Evolutionary conservation across 2,888 invertebrate species (phyloP).

Genomic region (Merodon equestris): DNA sequence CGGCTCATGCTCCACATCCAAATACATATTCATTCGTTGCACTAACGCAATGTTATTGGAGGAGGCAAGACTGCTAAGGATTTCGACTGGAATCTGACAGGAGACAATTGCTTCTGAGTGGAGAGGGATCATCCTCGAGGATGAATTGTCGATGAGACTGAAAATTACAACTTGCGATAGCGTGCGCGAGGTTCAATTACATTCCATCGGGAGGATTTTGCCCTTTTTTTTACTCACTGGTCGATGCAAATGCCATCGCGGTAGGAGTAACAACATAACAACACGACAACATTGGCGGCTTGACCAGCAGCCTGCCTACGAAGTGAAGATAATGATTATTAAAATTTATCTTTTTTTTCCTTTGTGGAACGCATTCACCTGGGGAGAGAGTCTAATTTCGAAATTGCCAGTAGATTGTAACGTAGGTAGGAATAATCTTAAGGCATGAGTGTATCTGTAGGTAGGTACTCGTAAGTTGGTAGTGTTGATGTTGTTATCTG

Average conservation of each 20-base stretch:
- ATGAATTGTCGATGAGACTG: constrained; percentile 52
- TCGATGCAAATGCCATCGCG: constrained; percentile 25
- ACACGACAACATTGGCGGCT: background rate
- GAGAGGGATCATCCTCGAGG: constrained; percentile 49
- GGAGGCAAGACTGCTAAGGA: constrained; percentile 42
- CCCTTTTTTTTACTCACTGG: constrained; percentile 12
- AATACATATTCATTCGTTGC: too few species aligned
- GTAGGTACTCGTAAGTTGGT: too few species aligned
- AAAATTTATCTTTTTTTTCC: constrained; percentile 47
- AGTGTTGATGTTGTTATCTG: too few species aligned
- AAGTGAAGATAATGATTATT: constrained; percentile 58
- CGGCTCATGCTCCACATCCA: constrained; percentile 43
- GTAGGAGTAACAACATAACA: background rate
- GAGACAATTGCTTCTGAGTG: constrained; percentile 51
- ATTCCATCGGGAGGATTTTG: constrained; percentile 25
- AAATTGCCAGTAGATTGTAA: constrained; percentile 34
- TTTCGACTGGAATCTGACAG: constrained; percentile 50
- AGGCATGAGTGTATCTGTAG: too few species aligned
- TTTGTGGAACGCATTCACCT: constrained; percentile 28
- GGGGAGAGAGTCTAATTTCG: constrained; percentile 48
- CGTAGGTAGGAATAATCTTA: constrained; percentile 25
- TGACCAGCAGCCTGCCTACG: constrained; percentile 43
- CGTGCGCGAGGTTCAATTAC: constrained; percentile 46
- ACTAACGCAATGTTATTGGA: background rate
- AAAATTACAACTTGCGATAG: constrained; percentile 55